These are phyloP conservation scores for Chloroceryle aenea DNA, from an alignment of 2,113 vertebrate genomes.

Conservation along the genomic window DNA sequence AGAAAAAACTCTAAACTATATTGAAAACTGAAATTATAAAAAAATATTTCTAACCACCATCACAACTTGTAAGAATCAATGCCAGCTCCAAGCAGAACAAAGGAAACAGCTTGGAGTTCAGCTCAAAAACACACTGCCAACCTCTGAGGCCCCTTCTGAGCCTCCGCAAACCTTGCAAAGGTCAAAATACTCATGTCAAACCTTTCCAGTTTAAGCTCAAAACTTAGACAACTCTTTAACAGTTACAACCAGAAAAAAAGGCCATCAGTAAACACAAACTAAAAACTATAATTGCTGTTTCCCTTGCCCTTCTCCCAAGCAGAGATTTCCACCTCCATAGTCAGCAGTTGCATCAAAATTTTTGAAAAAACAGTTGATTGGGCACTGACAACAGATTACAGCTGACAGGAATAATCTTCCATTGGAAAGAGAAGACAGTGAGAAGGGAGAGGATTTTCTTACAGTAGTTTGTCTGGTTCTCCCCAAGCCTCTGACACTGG, in stretches of 20 bases:
- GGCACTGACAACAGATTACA: not conserved
- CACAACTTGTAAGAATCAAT: not conserved
- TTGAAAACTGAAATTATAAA: not conserved
- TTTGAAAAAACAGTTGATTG: not conserved
- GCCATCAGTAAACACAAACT: not conserved
- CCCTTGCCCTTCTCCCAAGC: not conserved
- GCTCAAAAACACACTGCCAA: not conserved
- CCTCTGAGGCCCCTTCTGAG: not conserved
- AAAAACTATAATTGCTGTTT: not conserved
- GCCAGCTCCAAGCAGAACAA: not conserved
- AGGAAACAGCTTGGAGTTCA: not conserved
- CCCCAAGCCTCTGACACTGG: rapidly evolving
- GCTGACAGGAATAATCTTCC: not conserved
- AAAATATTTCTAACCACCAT: not conserved
- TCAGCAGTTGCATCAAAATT: not conserved
- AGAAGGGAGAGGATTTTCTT: not conserved
- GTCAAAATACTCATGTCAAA: not conserved
- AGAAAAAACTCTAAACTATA: not conserved
- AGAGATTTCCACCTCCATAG: not conserved
- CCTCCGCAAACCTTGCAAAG: not conserved
- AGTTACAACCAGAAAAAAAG: not conserved
- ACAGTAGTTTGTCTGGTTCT: not conserved
- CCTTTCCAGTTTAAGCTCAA: not conserved
- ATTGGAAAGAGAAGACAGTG: not conserved
- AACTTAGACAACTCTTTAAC: not conserved